Evolutionary conservation across 30 jellyfish, hydroid and myxozoan species (phyloP), one percentile per base, ranked within the genome.

Genomic region (Catostylus mosaicus): DNA sequence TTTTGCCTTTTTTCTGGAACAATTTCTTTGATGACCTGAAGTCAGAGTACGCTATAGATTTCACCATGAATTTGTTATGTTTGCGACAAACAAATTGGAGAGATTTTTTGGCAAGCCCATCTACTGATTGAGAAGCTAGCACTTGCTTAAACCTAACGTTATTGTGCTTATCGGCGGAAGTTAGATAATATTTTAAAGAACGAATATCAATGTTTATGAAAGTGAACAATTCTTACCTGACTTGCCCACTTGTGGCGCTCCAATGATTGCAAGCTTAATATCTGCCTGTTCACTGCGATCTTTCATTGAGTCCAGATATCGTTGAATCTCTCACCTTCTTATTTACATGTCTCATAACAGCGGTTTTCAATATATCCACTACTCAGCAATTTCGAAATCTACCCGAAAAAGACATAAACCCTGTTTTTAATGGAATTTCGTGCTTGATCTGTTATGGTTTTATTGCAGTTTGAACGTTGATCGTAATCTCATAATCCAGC

Each of bases 231-330:
- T 11, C 52, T 50, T 75, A 90, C 97, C 97, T 90, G 97, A 90
- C 47, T 90, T 90, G 45, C 97, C 97, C 10, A 90, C 97, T 0
- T 70, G 54, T n/a, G 96, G 97, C 5, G 95, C 97, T 3, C 97
- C 97, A 59, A 83, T 57, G 9, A 90, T 76, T 23, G 96, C 97
- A 27, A 90, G 37, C 27, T 76, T 67, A 2, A 90, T 89, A 24
- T 90, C 97, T 10, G 57, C 30, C 37, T 38, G 90, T 19, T 82
- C 92, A 16, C 27, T 33, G 7, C 74, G 63, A 20, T 73, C 85
- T 61, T 52, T 73, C 85, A 67, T 67, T 31, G 69, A 26, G 26
- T 26, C 26, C 8, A 34, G 14, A 40, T 40, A 14, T 40, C 11
- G 54, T 61, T 5, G 4, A 16, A 9, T 29, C 74, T 11, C 40